Percentiles rank a stretch among this genome's conserved stretches.
These are phyloP conservation scores for Drosophila rubida DNA, from an alignment of 2,888 invertebrate species.

Conservation along the genomic window DNA sequence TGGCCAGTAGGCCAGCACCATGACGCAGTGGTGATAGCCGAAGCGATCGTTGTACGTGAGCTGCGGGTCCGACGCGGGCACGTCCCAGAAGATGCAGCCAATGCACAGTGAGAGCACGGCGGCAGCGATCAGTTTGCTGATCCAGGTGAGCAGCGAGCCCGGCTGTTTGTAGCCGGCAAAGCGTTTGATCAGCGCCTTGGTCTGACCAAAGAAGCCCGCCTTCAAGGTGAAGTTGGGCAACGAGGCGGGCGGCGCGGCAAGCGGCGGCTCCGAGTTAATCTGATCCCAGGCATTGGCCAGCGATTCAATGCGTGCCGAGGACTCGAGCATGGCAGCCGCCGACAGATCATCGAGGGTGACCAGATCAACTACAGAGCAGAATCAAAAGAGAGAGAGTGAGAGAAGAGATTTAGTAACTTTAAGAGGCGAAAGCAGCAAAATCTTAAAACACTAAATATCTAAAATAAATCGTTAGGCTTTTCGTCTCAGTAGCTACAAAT, in stretches of 20 bases:
- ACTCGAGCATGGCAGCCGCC: slow-evolving; percentile 97
- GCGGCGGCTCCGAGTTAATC: slow-evolving; percentile 85
- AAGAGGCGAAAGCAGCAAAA: no score
- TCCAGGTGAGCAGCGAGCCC: slow-evolving; percentile 91
- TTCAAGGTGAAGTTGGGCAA: slow-evolving; percentile 88
- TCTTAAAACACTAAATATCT: no score
- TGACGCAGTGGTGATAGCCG: slow-evolving; percentile 94
- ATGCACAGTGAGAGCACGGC: slow-evolving; percentile 93
- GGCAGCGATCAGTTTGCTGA: slow-evolving; percentile 91
- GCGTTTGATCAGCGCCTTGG: slow-evolving; percentile 88
- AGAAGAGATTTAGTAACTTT: no score
- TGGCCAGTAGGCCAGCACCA: slow-evolving; percentile 92
- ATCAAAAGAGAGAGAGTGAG: not conserved
- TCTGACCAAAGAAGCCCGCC: slow-evolving; percentile 89
- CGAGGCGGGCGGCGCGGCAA: slow-evolving; percentile 91
- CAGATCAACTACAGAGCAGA: slow-evolving; percentile 91
- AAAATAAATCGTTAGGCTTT: no score
- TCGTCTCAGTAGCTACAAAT: no score
- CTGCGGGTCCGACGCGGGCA: slow-evolving; percentile 91
- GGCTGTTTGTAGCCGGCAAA: slow-evolving; percentile 92
- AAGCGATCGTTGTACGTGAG: slow-evolving; percentile 91
- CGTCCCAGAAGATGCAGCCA: slow-evolving; percentile 96
- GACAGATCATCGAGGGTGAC: slow-evolving; percentile 97
- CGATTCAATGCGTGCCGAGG: slow-evolving; percentile 96
- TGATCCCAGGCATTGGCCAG: slow-evolving; percentile 90